Evolutionary conservation across 2,797 vertebrate species (phyloP).

Genomic region (Ispidina picta): DNA sequence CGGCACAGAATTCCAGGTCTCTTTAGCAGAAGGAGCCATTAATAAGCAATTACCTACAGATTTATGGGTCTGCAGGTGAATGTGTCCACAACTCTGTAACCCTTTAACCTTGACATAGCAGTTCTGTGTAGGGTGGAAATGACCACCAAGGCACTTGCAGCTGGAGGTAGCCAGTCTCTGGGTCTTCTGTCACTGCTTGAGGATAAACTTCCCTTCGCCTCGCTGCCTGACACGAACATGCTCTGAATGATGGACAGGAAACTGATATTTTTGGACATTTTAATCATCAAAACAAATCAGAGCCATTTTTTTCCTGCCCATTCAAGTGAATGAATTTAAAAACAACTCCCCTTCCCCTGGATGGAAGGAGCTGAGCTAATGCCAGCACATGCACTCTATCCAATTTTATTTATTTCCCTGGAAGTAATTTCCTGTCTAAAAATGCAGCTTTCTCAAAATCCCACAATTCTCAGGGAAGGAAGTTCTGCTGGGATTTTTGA

Average conservation of each 20-base stretch:
- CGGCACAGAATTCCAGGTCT: neutral
- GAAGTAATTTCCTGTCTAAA: slow-evolving; percentile 25
- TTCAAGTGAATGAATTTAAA: neutral
- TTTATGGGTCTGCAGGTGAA: neutral
- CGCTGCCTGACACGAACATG: neutral
- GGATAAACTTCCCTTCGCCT: neutral
- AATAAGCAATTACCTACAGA: neutral
- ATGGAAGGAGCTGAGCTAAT: slow-evolving; percentile 17
- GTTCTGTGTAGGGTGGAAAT: neutral
- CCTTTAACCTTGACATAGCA: neutral
- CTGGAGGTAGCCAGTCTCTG: neutral
- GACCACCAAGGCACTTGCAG: neutral
- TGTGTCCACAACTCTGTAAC: neutral
- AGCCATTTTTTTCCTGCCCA: slow-evolving; percentile 3
- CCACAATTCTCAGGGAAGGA: neutral
- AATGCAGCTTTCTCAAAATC: slow-evolving; percentile 1
- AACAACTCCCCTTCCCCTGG: neutral
- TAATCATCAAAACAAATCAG: slow-evolving; percentile 32
- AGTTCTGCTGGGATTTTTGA: neutral
- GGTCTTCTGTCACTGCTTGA: neutral
- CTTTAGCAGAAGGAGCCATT: neutral
- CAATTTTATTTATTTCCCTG: slow-evolving; percentile 5
- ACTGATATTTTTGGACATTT: neutral
- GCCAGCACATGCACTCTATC: neutral
- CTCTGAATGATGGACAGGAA: slow-evolving; percentile 4